A percentile compares a stretch with the other conserved stretches of the same genome.
Evolutionary conservation across 2,113 vertebrate genomes (phyloP).

Genomic region (Petroica traversi): DNA sequence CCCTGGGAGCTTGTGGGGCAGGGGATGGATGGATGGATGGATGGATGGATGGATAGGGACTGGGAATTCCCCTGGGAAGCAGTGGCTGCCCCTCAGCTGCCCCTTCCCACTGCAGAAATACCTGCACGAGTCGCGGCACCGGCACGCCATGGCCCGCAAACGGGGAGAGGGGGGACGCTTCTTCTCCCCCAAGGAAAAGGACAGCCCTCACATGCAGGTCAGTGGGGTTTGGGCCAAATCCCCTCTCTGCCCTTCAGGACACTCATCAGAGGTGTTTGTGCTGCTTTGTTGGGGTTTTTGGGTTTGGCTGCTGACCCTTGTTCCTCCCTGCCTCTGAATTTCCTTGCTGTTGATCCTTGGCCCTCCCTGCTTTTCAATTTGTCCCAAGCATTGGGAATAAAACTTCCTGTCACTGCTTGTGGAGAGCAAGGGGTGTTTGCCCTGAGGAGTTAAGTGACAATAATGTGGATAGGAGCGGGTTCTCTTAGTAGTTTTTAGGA

Average conservation of each 20-base stretch:
- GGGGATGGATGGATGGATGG: background rate
- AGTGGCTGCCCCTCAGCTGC: background rate
- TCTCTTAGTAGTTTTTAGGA: background rate
- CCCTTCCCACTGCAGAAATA: slow-evolving; percentile 84
- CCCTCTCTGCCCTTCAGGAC: background rate
- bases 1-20: background rate
- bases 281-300: background rate
- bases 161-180: slow-evolving; percentile 94
- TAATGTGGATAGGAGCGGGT: background rate
- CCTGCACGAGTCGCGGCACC: slow-evolving; percentile 93
- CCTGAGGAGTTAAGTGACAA: background rate
- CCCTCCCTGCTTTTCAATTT: background rate
- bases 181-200: slow-evolving; percentile 96
- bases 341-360: background rate
- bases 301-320: background rate
- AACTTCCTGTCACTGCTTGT: background rate
- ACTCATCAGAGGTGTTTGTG: background rate
- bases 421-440: background rate
- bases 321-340: background rate
- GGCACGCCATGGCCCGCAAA: slow-evolving; percentile 96
- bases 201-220: slow-evolving; percentile 88
- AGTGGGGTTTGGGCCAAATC: background rate
- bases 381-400: background rate
- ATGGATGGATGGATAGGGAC: background rate
- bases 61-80: background rate